A percentile compares a stretch with the other conserved stretches of the same genome.
phyloP scores from a whole-genome alignment of 2,888 invertebrate genomes.

The Malthinus seriepunctatus region DNA sequence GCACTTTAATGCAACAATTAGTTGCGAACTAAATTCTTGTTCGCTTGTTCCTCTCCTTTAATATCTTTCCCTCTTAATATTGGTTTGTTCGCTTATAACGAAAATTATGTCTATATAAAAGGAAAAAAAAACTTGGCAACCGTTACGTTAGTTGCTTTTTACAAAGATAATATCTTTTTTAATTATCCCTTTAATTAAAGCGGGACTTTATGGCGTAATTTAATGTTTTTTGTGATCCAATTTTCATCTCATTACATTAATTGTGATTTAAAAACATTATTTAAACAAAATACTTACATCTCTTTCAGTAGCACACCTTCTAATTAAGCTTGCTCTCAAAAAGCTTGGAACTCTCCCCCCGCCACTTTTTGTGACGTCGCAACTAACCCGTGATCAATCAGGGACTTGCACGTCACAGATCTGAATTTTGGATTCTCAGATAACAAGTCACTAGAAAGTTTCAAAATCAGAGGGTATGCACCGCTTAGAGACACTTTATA shows the following conservation, averaged over 20 bases:
- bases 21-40: slow-evolving; percentile 31
- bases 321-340: neutral
- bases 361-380: too few species aligned
- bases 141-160: slow-evolving; percentile 28
- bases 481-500: too few species aligned
- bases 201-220: slow-evolving; percentile 51
- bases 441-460: too few species aligned
- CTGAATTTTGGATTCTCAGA: too few species aligned
- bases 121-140: slow-evolving; percentile 33
- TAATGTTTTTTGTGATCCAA: slow-evolving; percentile 51
- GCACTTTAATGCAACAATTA: slow-evolving; percentile 32
- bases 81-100: slow-evolving; percentile 41
- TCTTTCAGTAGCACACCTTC: too few species aligned
- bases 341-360: too few species aligned
- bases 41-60: too few species aligned
- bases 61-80: slow-evolving; percentile 32
- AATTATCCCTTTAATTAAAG: slow-evolving; percentile 54
- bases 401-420: too few species aligned
- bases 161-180: slow-evolving; percentile 48
- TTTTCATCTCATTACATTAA: slow-evolving; percentile 54
- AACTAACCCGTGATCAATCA: too few species aligned
- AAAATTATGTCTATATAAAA: slow-evolving; percentile 35
- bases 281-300: neutral
- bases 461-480: too few species aligned
- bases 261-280: slow-evolving; percentile 45